Conservation (phyloP, 2,888 invertebrate species). For the Lampropteryx suffumata region DNA sequence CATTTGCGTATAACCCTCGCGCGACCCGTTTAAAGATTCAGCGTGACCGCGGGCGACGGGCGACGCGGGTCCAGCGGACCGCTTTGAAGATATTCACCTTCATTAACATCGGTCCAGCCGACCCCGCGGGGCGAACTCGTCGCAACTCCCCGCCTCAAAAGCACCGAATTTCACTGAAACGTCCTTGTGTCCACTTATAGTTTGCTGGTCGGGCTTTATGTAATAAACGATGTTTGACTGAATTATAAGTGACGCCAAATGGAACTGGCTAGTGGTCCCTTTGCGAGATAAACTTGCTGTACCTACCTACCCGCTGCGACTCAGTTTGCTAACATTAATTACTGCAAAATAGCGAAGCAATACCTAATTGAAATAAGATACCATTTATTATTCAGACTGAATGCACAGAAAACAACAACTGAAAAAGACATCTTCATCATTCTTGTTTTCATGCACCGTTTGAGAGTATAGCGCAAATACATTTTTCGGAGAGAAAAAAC, state of each 20-base stretch:
- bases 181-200: slow-evolving; percentile 33
- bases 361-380: neutral
- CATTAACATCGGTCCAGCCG: slow-evolving; percentile 70
- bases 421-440: too few relatives aligned
- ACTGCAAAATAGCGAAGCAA: slow-evolving; percentile 9
- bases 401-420: too few relatives aligned
- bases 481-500: too few relatives aligned
- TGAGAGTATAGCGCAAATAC: too few relatives aligned
- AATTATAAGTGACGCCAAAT: slow-evolving; percentile 27
- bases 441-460: too few relatives aligned
- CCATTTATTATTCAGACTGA: too few relatives aligned
- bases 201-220: slow-evolving; percentile 26
- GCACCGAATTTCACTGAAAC: slow-evolving; percentile 15
- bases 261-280: slow-evolving; percentile 14
- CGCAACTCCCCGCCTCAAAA: slow-evolving; percentile 14
- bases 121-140: slow-evolving; percentile 56
- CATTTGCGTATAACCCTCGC: slow-evolving; percentile 55
- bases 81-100: slow-evolving; percentile 79
- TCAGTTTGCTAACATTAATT: slow-evolving; percentile 16
- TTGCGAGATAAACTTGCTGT: slow-evolving; percentile 20
- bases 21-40: slow-evolving; percentile 76
- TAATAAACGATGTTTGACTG: slow-evolving; percentile 31
- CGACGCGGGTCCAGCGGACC: slow-evolving; percentile 58
- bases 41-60: slow-evolving; percentile 63
- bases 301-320: slow-evolving; percentile 2